Evolutionary conservation across 2,797 vertebrate genomes (phyloP).

Genomic region (Nannoperca obscura): DNA sequence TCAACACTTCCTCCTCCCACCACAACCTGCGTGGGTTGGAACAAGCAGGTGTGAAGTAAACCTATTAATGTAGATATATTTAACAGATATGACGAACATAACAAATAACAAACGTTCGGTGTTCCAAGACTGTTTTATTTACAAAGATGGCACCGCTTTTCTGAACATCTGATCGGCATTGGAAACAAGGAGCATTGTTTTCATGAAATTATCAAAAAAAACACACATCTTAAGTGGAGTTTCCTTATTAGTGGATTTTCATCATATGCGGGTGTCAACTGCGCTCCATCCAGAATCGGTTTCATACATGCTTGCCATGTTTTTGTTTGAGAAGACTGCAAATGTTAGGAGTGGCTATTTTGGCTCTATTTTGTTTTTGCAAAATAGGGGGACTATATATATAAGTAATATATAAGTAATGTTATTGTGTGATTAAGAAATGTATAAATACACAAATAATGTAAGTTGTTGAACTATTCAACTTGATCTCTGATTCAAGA

Average conservation of each 20-base stretch:
- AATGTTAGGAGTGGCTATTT: constrained; percentile 58
- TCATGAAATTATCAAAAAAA: constrained; percentile 21
- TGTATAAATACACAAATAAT: neutral
- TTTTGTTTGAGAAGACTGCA: constrained; percentile 71
- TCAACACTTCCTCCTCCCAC: constrained; percentile 62
- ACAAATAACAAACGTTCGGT: constrained; percentile 47
- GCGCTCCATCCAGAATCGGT: constrained; percentile 46
- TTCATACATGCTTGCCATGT: constrained; percentile 63
- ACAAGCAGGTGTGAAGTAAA: constrained; percentile 54
- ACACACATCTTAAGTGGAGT: constrained; percentile 39
- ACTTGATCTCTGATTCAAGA: neutral
- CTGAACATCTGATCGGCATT: constrained; percentile 21
- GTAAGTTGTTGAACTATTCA: neutral
- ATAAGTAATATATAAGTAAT: no score
- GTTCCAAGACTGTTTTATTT: constrained; percentile 21
- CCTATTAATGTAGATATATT: constrained; percentile 52
- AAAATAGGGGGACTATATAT: neutral
- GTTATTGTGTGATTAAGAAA: neutral
- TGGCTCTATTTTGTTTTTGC: constrained; percentile 65
- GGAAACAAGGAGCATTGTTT: constrained; percentile 17
- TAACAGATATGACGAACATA: constrained; percentile 42
- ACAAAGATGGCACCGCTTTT: constrained; percentile 17
- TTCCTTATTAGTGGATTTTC: constrained; percentile 73
- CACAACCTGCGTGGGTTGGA: constrained; percentile 48
- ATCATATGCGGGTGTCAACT: constrained; percentile 56